Conservation (phyloP, 2,797 vertebrate species). For the Myotis myotis region DNA sequence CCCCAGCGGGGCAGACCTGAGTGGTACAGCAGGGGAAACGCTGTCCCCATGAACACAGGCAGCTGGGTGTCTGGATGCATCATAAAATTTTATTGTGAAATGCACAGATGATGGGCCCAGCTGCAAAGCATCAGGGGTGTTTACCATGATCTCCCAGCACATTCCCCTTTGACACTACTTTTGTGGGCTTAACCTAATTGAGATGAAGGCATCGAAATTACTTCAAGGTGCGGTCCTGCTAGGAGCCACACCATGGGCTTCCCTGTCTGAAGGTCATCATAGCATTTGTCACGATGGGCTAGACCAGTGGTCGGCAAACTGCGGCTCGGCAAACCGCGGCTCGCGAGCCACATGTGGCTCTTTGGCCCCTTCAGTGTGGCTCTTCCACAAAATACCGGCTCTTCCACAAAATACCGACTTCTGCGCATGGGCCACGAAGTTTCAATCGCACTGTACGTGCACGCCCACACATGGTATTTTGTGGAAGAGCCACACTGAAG, state of each 20-base stretch:
- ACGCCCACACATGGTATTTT: too few relatives aligned
- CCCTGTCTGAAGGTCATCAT: neutral
- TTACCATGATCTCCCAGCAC: slow-evolving; percentile 81
- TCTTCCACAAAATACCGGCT: too few relatives aligned
- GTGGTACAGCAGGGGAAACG: slow-evolving; percentile 66
- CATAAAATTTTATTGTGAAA: slow-evolving; percentile 93
- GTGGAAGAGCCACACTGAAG: too few relatives aligned
- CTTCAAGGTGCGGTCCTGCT: slow-evolving; percentile 76
- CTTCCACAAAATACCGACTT: too few relatives aligned
- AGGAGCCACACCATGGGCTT: neutral
- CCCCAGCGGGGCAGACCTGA: slow-evolving; percentile 41
- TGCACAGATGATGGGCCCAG: slow-evolving; percentile 90
- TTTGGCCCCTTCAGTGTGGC: too few relatives aligned
- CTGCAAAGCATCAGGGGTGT: slow-evolving; percentile 87
- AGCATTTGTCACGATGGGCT: neutral
- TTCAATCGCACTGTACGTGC: too few relatives aligned
- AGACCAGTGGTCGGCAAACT: too few relatives aligned
- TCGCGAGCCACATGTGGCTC: too few relatives aligned
- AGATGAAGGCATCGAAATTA: slow-evolving; percentile 81
- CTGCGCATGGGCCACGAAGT: too few relatives aligned
- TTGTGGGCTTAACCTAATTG: slow-evolving; percentile 79
- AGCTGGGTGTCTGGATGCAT: slow-evolving; percentile 89
- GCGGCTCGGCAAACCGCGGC: too few relatives aligned
- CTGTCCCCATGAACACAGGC: slow-evolving; percentile 87
- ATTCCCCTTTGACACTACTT: slow-evolving; percentile 81